Evolutionary conservation across 2,113 vertebrate genomes (phyloP).

Genomic region (Pipra filicauda): DNA sequence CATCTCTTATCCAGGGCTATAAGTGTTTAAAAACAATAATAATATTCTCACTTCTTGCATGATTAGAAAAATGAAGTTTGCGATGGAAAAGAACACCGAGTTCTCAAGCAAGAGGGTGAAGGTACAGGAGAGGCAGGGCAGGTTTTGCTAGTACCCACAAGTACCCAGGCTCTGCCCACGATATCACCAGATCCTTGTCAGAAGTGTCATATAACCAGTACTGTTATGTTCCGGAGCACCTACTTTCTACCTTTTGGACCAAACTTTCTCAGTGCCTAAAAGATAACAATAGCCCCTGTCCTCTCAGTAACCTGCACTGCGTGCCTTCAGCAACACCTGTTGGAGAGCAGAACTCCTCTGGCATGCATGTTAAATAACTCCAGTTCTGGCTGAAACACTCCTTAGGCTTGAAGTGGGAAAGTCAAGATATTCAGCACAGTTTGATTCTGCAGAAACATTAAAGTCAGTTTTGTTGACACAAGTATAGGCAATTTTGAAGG

Average conservation of each 20-base stretch:
- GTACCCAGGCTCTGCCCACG: neutral
- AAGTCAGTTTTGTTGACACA: neutral
- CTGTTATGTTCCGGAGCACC: neutral
- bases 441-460: neutral
- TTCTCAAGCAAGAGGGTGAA: neutral
- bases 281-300: neutral
- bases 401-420: neutral
- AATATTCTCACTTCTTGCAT: neutral
- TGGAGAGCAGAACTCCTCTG: neutral
- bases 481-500: neutral
- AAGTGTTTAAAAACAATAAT: neutral
- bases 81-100: neutral
- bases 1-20: neutral
- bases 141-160: neutral
- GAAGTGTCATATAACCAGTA: neutral
- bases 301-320: neutral
- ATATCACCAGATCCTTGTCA: neutral
- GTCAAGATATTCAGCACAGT: neutral
- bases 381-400: neutral
- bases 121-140: neutral
- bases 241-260: neutral
- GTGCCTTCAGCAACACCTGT: neutral
- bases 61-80: neutral
- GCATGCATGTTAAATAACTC: rapidly evolving
- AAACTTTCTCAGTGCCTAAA: neutral